Evolutionary conservation across 2,113 vertebrate genomes (phyloP).

Genomic region (Callaeas wilsoni): DNA sequence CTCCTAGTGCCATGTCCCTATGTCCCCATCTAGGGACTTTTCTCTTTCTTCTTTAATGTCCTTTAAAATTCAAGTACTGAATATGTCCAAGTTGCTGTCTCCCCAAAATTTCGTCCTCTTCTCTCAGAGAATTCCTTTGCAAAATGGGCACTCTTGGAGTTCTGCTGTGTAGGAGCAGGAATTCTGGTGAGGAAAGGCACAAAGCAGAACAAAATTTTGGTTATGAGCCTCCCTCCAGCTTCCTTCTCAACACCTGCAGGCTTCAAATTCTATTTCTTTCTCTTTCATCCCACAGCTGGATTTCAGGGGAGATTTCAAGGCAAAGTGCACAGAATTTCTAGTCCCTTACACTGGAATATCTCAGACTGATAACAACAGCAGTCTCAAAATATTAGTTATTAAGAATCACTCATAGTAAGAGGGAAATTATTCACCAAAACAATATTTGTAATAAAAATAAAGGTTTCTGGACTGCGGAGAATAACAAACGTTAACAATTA

Average conservation of each 20-base stretch:
- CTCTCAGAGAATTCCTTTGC: background rate
- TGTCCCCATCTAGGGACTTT: background rate
- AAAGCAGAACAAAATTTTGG: background rate
- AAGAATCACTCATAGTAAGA: background rate
- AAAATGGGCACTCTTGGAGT: background rate
- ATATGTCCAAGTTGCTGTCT: background rate
- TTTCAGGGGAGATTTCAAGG: background rate
- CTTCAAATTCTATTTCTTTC: background rate
- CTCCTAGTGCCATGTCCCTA: accelerated
- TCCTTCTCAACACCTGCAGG: background rate
- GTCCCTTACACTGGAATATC: background rate
- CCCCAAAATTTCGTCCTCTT: background rate
- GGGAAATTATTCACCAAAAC: background rate
- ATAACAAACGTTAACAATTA: background rate
- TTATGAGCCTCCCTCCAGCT: background rate
- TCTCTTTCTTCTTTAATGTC: background rate
- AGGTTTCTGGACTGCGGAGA: background rate
- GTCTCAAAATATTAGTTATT: background rate
- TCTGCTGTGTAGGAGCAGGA: background rate
- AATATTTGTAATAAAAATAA: background rate
- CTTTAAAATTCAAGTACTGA: background rate
- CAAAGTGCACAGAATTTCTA: background rate
- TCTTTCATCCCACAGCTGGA: background rate
- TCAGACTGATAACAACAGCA: background rate
- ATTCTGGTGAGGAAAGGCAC: background rate